A percentile compares a stretch with the other conserved stretches of the same genome.
These are phyloP conservation scores for Harpalus rubripes DNA, from an alignment of 2,888 invertebrate genomes.

Conservation along the genomic window DNA sequence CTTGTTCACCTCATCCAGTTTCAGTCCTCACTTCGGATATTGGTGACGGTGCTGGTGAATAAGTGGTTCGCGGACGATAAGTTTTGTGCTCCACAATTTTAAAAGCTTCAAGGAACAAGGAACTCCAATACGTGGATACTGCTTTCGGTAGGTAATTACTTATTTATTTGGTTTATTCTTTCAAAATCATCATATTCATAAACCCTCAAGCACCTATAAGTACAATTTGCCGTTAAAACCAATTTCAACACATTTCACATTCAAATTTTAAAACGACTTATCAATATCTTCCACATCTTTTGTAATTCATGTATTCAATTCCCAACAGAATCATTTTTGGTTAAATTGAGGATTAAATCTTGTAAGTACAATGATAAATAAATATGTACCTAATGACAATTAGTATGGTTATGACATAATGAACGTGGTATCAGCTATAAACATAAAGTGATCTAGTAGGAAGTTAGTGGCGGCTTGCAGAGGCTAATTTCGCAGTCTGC, in stretches of 20 bases:
- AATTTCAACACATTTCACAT: too few species aligned
- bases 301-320: too few species aligned
- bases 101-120: too few species aligned
- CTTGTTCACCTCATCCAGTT: conserved; percentile 61
- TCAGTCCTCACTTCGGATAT: conserved; percentile 28
- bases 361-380: neutral
- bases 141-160: conserved; percentile 60
- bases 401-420: neutral
- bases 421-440: neutral
- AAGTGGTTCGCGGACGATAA: conserved; percentile 41
- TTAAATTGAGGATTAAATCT: neutral
- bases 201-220: neutral
- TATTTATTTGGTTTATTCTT: conserved; percentile 19
- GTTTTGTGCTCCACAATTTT: conserved; percentile 18
- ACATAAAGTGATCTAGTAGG: conserved; percentile 11
- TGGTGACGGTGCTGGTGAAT: conserved; percentile 62
- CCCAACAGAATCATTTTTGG: too few species aligned
- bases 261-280: too few species aligned
- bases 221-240: too few species aligned
- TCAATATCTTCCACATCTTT: too few species aligned
- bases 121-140: conserved; percentile 52
- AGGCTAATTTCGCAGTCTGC: conserved; percentile 52
- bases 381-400: neutral
- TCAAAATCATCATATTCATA: neutral
- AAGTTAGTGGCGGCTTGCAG: neutral